phyloP scores from a whole-genome alignment of 2,113 vertebrate species.

The Progne subis region DNA sequence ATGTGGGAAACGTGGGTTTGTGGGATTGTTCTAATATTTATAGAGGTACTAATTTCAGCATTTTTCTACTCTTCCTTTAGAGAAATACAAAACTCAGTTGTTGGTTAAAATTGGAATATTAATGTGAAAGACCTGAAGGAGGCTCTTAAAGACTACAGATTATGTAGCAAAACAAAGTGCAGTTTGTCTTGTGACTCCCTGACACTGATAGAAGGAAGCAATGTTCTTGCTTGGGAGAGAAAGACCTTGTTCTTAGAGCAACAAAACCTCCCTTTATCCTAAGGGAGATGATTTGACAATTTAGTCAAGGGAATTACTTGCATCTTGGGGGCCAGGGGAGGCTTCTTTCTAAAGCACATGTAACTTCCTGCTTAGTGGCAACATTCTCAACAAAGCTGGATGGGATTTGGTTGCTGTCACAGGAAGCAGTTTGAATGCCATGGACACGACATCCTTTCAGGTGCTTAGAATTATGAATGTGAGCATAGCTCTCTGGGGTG shows the following conservation, averaged over 20 bases:
- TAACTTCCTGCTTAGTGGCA: background rate
- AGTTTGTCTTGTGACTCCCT: conserved; percentile 27
- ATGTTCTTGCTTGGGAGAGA: background rate
- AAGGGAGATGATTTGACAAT: background rate
- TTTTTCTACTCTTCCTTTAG: background rate
- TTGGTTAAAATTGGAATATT: background rate
- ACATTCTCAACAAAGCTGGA: background rate
- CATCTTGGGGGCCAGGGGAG: background rate
- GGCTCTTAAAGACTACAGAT: background rate
- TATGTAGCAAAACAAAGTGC: background rate
- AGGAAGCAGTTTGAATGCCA: background rate
- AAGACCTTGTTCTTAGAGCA: conserved; percentile 27
- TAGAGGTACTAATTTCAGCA: background rate
- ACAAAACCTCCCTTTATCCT: background rate
- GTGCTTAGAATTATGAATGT: background rate
- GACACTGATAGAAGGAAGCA: background rate
- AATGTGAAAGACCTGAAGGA: background rate
- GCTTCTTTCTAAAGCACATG: background rate
- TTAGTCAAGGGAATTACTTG: background rate
- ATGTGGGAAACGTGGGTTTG: background rate
- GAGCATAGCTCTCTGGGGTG: background rate
- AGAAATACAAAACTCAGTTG: background rate
- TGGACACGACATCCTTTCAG: background rate
- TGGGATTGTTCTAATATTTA: background rate
- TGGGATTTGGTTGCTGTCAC: background rate